Evolutionary conservation across 92 coral and sea anemone species (phyloP).

Genomic region (Porites lobata): DNA sequence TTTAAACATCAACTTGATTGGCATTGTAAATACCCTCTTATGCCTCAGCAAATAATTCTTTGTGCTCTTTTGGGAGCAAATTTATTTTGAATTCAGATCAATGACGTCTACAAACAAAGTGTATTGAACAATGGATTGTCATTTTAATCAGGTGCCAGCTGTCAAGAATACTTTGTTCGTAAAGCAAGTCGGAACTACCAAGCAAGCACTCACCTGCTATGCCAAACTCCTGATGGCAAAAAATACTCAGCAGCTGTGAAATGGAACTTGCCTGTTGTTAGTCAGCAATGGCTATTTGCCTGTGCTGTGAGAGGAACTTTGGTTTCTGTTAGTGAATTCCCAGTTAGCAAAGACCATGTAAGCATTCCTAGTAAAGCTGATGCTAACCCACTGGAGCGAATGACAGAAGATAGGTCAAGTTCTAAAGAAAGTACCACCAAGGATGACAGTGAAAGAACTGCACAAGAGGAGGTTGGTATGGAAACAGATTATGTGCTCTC

Average conservation of each 20-base stretch:
- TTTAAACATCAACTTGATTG: too few relatives aligned
- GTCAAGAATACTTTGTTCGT: slow-evolving; percentile 94
- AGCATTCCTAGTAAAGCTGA: neutral
- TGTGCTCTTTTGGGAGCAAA: too few relatives aligned
- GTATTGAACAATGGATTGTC: neutral
- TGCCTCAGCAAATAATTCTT: too few relatives aligned
- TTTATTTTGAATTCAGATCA: too few relatives aligned
- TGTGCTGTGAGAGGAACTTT: slow-evolving; percentile 79
- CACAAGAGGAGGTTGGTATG: slow-evolving; percentile 11
- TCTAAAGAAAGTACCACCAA: neutral
- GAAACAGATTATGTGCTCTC: slow-evolving; percentile 5
- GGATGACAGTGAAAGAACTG: neutral
- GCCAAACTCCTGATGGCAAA: slow-evolving; percentile 85
- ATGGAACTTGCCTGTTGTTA: slow-evolving; percentile 90
- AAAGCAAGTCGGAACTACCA: slow-evolving; percentile 65
- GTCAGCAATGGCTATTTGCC: slow-evolving; percentile 87
- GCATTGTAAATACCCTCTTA: too few relatives aligned
- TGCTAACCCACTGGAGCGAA: neutral
- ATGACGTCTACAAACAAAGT: neutral
- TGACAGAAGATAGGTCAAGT: neutral
- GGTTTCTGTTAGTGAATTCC: slow-evolving; percentile 54
- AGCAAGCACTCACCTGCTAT: slow-evolving; percentile 93
- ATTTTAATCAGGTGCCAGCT: slow-evolving; percentile 77
- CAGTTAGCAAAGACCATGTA: slow-evolving; percentile 25
- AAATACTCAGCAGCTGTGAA: slow-evolving; percentile 90